Percentiles rank a stretch among this genome's conserved stretches.
These are phyloP conservation scores for Indri indri DNA, from an alignment of 2,113 vertebrate species.

Conservation along the genomic window DNA sequence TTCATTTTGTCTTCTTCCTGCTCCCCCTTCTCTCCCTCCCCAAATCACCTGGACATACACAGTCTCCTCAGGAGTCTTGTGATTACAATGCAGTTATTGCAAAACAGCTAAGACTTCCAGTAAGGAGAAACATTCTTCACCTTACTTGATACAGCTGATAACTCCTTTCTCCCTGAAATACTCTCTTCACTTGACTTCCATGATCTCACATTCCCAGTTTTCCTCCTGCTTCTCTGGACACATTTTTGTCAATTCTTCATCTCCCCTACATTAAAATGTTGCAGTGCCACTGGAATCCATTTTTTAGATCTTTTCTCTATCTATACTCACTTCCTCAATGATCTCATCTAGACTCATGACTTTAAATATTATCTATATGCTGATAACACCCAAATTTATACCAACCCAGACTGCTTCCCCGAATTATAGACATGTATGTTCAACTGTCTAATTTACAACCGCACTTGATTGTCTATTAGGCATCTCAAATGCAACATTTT, in stretches of 20 bases:
- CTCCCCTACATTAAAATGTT: background rate
- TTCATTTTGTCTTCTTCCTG: slow-evolving; percentile 7
- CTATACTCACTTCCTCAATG: background rate
- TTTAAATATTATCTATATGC: background rate
- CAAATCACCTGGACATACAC: background rate
- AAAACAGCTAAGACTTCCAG: background rate
- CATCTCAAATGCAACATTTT: background rate
- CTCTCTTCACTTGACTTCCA: background rate
- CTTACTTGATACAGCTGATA: background rate
- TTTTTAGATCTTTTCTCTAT: slow-evolving; percentile 15
- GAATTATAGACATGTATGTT: background rate
- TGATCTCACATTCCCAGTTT: background rate
- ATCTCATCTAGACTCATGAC: background rate
- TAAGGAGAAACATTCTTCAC: background rate
- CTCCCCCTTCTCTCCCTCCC: background rate
- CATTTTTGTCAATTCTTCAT: background rate
- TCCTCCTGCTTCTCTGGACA: background rate
- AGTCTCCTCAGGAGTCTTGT: background rate
- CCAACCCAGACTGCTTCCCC: background rate
- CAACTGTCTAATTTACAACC: background rate
- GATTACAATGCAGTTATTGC: background rate
- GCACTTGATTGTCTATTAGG: background rate
- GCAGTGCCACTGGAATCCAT: background rate
- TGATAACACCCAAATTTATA: background rate
- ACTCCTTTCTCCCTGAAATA: background rate